Conservation (phyloP, 2,888 invertebrate species). For the Netelia virgata region DNA sequence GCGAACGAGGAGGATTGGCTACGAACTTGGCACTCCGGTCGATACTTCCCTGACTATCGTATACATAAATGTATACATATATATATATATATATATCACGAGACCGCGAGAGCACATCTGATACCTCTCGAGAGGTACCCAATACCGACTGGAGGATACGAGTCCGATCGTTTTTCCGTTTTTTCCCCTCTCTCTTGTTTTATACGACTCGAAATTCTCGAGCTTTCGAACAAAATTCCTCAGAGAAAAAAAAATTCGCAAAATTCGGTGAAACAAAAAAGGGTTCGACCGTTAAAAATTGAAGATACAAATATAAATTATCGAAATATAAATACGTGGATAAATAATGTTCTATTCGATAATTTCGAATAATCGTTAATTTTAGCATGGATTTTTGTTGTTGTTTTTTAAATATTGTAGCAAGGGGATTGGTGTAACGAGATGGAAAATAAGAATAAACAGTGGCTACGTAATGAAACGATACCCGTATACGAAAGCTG, state of each 20-base stretch:
- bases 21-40: slow-evolving; percentile 84
- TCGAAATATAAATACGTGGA: too few relatives aligned
- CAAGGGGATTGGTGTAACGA: not conserved
- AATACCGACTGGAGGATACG: not conserved
- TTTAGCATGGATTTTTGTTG: too few relatives aligned
- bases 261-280: too few relatives aligned
- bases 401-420: slow-evolving; percentile 8
- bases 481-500: slow-evolving; percentile 77
- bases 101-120: slow-evolving; percentile 76
- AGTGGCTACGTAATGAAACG: slow-evolving; percentile 68
- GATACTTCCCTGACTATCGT: slow-evolving; percentile 79
- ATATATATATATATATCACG: slow-evolving; percentile 68
- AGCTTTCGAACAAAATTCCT: not conserved
- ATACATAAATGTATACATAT: slow-evolving; percentile 77
- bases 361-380: too few relatives aligned
- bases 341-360: too few relatives aligned
- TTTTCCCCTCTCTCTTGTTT: not conserved
- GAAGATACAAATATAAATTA: too few relatives aligned
- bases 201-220: not conserved
- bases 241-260: too few relatives aligned
- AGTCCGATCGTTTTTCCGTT: not conserved
- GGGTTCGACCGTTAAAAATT: too few relatives aligned
- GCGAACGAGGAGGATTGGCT: slow-evolving; percentile 82
- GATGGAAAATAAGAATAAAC: slow-evolving; percentile 21
- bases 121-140: slow-evolving; percentile 72